phyloP scores from a whole-genome alignment of 2,113 vertebrate species.

The Apistogramma diplotaenia region DNA sequence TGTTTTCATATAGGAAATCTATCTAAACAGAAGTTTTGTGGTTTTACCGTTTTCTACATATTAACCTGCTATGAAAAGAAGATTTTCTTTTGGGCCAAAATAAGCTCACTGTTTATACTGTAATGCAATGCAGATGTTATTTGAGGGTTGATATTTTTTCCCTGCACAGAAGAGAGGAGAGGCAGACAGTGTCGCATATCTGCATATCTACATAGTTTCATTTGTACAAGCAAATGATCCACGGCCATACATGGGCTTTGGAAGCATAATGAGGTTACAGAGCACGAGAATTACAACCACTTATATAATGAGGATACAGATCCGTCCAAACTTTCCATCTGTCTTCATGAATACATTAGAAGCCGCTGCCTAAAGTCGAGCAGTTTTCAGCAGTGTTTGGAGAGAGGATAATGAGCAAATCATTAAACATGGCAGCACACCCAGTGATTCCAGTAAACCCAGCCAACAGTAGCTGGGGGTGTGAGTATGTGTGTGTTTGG shows the following conservation, averaged over 20 bases:
- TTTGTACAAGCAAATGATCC: slow-evolving; percentile 49
- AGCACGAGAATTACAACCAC: not conserved
- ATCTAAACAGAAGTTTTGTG: too few relatives aligned
- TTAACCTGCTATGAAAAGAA: not conserved
- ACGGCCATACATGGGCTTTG: not conserved
- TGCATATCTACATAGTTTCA: not conserved
- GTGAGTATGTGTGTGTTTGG: too few relatives aligned
- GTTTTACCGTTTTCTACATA: not conserved
- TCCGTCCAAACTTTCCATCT: not conserved
- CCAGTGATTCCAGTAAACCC: slow-evolving; percentile 15
- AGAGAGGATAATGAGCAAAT: not conserved
- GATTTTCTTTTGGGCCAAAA: not conserved
- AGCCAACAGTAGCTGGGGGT: not conserved
- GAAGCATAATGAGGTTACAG: not conserved
- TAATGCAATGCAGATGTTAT: not conserved
- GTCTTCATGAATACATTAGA: not conserved
- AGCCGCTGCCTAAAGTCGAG: not conserved
- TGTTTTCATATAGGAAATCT: not conserved
- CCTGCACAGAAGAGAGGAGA: not conserved
- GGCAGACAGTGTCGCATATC: not conserved
- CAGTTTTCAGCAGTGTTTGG: not conserved
- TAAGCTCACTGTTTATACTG: not conserved
- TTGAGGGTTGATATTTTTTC: not conserved
- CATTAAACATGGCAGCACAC: not conserved
- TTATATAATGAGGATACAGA: not conserved